These are phyloP conservation scores for Odiellus spinosus DNA, from an alignment of 2,888 invertebrate genomes.

Conservation along the genomic window DNA sequence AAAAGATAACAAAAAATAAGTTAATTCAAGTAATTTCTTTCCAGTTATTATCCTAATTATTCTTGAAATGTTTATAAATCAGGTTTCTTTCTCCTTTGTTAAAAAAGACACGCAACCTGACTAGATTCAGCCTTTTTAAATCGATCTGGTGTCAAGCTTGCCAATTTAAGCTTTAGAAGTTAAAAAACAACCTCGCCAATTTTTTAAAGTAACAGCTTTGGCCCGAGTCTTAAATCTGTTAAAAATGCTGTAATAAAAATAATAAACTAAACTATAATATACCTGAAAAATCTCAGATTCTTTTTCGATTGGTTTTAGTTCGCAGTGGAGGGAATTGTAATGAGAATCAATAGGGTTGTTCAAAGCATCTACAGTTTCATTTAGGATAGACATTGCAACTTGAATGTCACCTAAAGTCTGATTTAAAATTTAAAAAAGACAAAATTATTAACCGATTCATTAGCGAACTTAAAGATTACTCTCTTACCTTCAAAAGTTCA, in stretches of 20 bases:
- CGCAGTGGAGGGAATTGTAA: constrained; percentile 70
- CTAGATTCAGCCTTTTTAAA: too few species aligned
- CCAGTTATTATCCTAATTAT: background rate
- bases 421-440: background rate
- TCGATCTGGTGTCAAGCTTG: too few species aligned
- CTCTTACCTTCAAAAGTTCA: constrained; percentile 31
- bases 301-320: constrained; percentile 40
- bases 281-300: constrained; percentile 50
- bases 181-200: too few species aligned
- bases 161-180: too few species aligned
- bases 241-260: too few species aligned
- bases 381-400: constrained; percentile 73
- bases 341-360: constrained; percentile 58
- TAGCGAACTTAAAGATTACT: background rate
- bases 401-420: constrained; percentile 71
- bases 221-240: too few species aligned
- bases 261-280: too few species aligned
- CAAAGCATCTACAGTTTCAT: constrained; percentile 34
- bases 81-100: too few species aligned
- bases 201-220: too few species aligned
- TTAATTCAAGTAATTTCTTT: background rate
- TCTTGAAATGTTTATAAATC: too few species aligned
- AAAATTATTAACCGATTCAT: background rate
- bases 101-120: too few species aligned
- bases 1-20: background rate